Evolutionary conservation across 2,113 vertebrate species (phyloP), one percentile per base, ranked within the genome.

Genomic region (Bos javanicus): DNA sequence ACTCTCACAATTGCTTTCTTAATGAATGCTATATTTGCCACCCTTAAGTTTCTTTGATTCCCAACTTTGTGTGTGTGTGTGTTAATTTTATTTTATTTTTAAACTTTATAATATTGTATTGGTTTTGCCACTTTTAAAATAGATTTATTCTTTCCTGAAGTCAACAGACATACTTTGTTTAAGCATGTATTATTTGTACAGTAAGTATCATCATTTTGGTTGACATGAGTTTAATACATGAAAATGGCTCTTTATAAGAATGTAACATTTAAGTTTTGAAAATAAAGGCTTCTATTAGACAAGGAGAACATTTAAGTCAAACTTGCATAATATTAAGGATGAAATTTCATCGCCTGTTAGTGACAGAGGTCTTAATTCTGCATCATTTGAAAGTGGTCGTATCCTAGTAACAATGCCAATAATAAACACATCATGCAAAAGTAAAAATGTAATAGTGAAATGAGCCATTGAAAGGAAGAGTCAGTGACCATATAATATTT

Each of bases 361-460:
- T 95, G 74, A 94, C 90, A 87, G 91, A 90, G 84, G 30, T 93
- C 95, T 98, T 88, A 78, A 60, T 97, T 98, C 81, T 78, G 6
- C 93, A 90, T 85, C 93, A 82, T 84, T 98, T 97, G 94, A 87
- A 95, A 98, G 71, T 84, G 90, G 48, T 60, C 56, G 95, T 98
- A 97, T 93, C 97, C 94, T 98, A 97, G 98, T 97, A 98, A 98
- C 98, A 95, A 57, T 87, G 87, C 95, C 97, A 97, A 97, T 98
- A 97, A 57, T 95, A 92, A 97, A 97, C 97, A 98, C 92, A 98
- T 74, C 95, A 88, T 85, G 43, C n/a, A 87, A 91, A 93, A 98
- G 90, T 98, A 96, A 97, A 98, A 93, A 87, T 90, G 89, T 76
- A 93, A 90, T 96, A 95, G 96, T 98, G 98, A 98, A 98, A 98